Percentiles rank a stretch among this genome's conserved stretches.
Conservation (phyloP, 2,113 vertebrate genomes). For the Helogale parvula region DNA sequence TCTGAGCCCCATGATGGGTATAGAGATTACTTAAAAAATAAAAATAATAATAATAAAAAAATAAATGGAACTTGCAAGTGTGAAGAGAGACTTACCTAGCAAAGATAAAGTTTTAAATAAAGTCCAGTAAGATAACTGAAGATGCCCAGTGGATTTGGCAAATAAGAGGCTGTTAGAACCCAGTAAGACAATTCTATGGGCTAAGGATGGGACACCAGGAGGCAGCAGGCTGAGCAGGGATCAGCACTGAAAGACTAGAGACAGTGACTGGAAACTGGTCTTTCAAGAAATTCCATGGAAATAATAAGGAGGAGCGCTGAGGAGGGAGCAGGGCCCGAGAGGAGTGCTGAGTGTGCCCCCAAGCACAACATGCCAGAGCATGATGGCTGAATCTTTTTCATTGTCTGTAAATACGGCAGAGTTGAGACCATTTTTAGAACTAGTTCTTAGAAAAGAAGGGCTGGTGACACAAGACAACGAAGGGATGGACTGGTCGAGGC, state of each 20-base stretch:
- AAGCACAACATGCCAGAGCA: not conserved
- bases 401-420: not conserved
- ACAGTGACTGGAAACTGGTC: not conserved
- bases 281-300: not conserved
- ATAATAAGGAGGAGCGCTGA: fast-evolving
- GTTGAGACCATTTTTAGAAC: not conserved
- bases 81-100: not conserved
- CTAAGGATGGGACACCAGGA: not conserved
- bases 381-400: not conserved
- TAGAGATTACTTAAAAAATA: not conserved
- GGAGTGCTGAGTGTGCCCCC: fast-evolving
- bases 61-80: not conserved
- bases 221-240: not conserved
- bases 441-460: not conserved
- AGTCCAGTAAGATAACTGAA: not conserved
- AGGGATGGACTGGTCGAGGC: not conserved
- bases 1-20: not conserved
- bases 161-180: not conserved
- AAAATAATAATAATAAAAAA: not conserved
- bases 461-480: not conserved
- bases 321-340: fast-evolving
- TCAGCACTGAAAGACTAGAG: not conserved
- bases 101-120: not conserved
- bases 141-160: too few relatives aligned
- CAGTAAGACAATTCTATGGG: not conserved